Evolutionary conservation across 64 coral and sea anemone genomes (phyloP).

Genomic region (Platygyra sinensis): DNA sequence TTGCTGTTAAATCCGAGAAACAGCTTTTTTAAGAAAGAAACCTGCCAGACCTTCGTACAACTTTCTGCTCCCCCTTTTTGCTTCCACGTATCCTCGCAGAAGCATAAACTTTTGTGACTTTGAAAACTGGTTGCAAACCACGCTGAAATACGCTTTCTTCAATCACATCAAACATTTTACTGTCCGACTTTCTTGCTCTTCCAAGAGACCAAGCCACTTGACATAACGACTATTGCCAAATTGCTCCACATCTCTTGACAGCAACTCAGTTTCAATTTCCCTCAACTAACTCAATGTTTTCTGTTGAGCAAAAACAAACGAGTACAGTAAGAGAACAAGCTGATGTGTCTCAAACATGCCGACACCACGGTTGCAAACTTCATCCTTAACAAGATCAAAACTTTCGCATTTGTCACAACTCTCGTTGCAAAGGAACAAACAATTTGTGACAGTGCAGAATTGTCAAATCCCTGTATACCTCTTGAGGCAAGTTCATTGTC

Average conservation of each 20-base stretch:
- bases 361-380: no score
- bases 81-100: no score
- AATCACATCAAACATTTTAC: no score
- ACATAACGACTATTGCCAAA: not conserved
- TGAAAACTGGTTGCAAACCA: not conserved
- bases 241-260: not conserved
- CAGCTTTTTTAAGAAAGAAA: not conserved
- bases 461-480: no score
- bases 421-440: conserved; percentile 7
- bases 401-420: not conserved
- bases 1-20: not conserved
- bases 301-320: no score
- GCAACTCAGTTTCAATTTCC: conserved; percentile 13
- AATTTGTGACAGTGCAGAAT: not conserved
- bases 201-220: conserved; percentile 19
- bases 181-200: no score
- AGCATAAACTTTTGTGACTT: not conserved
- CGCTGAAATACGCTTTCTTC: no score
- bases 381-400: conserved; percentile 9
- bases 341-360: no score
- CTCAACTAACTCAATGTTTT: not conserved
- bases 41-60: not conserved
- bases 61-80: not conserved
- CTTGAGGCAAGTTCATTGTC: no score
- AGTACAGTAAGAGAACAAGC: no score